These are phyloP conservation scores for Scortum barcoo DNA, from an alignment of 2,113 vertebrate species.

Conservation along the genomic window DNA sequence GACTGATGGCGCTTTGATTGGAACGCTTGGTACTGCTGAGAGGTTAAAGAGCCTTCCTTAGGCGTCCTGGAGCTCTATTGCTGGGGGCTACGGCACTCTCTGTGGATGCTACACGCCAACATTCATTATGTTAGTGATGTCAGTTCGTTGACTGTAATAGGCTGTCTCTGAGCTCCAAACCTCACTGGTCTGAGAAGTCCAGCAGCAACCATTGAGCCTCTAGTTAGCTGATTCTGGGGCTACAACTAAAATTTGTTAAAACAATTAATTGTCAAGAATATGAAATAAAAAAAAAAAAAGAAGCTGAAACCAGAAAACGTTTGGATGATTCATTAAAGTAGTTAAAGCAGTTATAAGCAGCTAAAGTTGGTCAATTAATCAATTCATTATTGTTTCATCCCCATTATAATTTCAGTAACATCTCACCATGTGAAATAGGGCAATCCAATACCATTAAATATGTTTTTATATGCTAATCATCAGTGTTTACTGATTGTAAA, in stretches of 20 bases:
- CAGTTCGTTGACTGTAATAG: conserved; percentile 9
- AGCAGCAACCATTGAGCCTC: not conserved
- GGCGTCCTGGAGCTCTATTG: conserved; percentile 29
- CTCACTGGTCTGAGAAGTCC: not conserved
- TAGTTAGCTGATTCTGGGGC: not conserved
- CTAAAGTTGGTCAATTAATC: not conserved
- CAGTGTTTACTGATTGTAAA: too few relatives aligned
- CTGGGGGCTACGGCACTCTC: conserved; percentile 17
- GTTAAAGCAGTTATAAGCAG: too few relatives aligned
- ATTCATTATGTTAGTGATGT: conserved; percentile 39
- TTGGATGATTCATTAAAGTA: not conserved
- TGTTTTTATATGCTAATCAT: too few relatives aligned
- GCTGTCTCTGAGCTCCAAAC: not conserved
- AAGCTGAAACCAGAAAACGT: not conserved
- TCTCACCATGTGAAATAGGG: too few relatives aligned
- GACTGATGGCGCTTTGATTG: conserved; percentile 50
- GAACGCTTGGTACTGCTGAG: conserved; percentile 35
- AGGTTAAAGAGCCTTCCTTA: conserved; percentile 43
- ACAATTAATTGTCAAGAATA: not conserved
- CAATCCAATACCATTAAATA: too few relatives aligned
- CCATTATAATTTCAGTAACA: not conserved
- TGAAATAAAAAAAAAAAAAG: not conserved
- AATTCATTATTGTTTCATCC: not conserved
- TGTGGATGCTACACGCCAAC: conserved; percentile 35
- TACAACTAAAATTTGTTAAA: not conserved